phyloP scores from a whole-genome alignment of 2,888 invertebrate species.

The Heliconius ethilla region DNA sequence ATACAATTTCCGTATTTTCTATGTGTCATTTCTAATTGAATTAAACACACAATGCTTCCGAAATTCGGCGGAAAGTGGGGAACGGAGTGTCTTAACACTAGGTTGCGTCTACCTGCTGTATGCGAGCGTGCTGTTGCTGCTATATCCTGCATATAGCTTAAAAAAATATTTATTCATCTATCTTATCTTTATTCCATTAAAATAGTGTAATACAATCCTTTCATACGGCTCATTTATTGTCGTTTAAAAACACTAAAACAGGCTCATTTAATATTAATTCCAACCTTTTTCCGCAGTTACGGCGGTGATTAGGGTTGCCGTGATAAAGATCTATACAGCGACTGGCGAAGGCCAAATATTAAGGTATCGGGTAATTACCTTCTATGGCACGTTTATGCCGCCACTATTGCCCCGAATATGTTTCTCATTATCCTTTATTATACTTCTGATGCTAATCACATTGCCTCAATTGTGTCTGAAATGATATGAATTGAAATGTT shows the following conservation, averaged over 20 bases:
- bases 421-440: constrained; percentile 50
- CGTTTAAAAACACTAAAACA: constrained; percentile 37
- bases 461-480: constrained; percentile 44
- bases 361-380: constrained; percentile 47
- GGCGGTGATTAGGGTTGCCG: constrained; percentile 43
- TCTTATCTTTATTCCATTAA: background rate
- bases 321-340: constrained; percentile 45
- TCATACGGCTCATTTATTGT: constrained; percentile 37
- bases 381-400: constrained; percentile 45
- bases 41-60: too few relatives aligned
- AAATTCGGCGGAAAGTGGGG: too few relatives aligned
- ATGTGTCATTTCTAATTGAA: too few relatives aligned
- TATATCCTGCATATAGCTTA: too few relatives aligned
- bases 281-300: constrained; percentile 39
- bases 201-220: constrained; percentile 20
- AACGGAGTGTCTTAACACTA: too few relatives aligned
- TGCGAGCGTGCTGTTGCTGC: too few relatives aligned
- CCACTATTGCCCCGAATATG: constrained; percentile 48
- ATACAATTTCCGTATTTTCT: background rate
- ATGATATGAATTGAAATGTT: constrained; percentile 41
- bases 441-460: constrained; percentile 46
- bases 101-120: too few relatives aligned
- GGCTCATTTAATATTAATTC: constrained; percentile 43
- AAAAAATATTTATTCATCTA: background rate
- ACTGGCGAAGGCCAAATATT: constrained; percentile 44